Conservation (phyloP, 1,140 invertebrate species). For the Sarcophaga bullata region DNA sequence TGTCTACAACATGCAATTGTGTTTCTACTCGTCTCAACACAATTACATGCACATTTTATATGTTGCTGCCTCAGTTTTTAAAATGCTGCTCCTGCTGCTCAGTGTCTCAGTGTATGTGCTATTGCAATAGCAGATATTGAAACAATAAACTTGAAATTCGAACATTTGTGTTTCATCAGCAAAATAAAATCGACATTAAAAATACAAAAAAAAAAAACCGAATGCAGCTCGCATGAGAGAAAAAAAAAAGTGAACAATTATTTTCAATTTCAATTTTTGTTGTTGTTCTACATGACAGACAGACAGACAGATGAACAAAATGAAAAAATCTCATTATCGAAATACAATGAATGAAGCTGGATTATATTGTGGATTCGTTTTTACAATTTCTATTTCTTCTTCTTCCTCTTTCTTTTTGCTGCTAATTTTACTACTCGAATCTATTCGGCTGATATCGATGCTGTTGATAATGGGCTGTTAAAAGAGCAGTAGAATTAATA, state of each 20-base stretch:
- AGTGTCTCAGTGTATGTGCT: background rate
- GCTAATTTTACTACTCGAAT: background rate
- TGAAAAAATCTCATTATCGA: constrained; percentile 16
- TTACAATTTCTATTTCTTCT: background rate
- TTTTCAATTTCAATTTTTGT: constrained; percentile 41
- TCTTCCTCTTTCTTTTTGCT: background rate
- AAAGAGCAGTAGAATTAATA: background rate
- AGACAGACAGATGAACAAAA: background rate
- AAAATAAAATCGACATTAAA: constrained; percentile 32
- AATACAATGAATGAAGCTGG: background rate
- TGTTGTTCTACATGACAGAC: background rate
- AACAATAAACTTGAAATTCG: constrained; percentile 39
- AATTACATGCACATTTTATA: background rate
- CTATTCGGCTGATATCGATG: background rate
- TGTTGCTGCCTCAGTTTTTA: too few relatives aligned
- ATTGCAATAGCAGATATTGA: background rate
- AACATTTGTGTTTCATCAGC: constrained; percentile 39
- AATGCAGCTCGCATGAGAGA: too few relatives aligned
- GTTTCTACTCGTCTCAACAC: background rate
- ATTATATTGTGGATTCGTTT: background rate
- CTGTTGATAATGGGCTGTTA: background rate
- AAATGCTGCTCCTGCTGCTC: background rate
- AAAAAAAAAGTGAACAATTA: constrained; percentile 27
- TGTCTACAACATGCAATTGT: constrained; percentile 17
- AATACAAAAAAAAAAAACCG: background rate